phyloP scores from a whole-genome alignment of 1,140 invertebrate species.

The Anastrepha obliqua region DNA sequence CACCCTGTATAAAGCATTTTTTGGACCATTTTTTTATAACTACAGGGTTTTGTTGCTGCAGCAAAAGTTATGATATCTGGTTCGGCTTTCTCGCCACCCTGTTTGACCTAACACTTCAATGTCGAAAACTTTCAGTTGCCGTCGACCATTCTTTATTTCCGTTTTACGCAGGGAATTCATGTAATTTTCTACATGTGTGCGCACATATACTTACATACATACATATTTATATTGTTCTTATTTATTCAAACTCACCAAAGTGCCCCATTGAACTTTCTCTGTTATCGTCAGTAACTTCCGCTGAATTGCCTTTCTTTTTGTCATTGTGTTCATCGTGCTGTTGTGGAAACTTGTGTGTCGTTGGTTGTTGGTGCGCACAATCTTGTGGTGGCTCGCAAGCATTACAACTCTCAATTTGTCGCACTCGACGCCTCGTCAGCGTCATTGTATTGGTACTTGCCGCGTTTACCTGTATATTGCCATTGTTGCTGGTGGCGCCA shows the following conservation, averaged over 20 bases:
- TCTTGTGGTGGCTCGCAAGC: slow-evolving; percentile 56
- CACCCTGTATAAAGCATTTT: too few relatives aligned
- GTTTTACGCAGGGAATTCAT: too few relatives aligned
- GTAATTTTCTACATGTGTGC: not conserved
- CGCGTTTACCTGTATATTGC: not conserved
- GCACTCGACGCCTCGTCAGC: slow-evolving; percentile 16
- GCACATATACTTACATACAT: not conserved
- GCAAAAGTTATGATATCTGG: too few relatives aligned
- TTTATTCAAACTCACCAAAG: slow-evolving; percentile 19
- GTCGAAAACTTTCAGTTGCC: too few relatives aligned
- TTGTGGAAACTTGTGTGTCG: slow-evolving; percentile 26
- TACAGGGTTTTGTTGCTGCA: too few relatives aligned
- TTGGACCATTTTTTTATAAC: too few relatives aligned
- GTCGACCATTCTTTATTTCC: too few relatives aligned
- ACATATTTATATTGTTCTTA: not conserved
- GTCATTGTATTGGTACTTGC: slow-evolving; percentile 41
- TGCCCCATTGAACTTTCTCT: slow-evolving; percentile 46
- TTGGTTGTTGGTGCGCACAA: slow-evolving; percentile 38
- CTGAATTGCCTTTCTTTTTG: slow-evolving; percentile 12
- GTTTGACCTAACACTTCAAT: too few relatives aligned
- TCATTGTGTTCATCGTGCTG: not conserved
- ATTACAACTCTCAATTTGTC: slow-evolving; percentile 51
- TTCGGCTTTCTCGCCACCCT: too few relatives aligned
- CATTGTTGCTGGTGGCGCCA: slow-evolving; percentile 7
- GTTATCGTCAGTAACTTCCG: slow-evolving; percentile 26